Percentiles rank a stretch among this genome's conserved stretches.
phyloP scores from a whole-genome alignment of 2,113 vertebrate species.

The Campylomormyrus numenius region DNA sequence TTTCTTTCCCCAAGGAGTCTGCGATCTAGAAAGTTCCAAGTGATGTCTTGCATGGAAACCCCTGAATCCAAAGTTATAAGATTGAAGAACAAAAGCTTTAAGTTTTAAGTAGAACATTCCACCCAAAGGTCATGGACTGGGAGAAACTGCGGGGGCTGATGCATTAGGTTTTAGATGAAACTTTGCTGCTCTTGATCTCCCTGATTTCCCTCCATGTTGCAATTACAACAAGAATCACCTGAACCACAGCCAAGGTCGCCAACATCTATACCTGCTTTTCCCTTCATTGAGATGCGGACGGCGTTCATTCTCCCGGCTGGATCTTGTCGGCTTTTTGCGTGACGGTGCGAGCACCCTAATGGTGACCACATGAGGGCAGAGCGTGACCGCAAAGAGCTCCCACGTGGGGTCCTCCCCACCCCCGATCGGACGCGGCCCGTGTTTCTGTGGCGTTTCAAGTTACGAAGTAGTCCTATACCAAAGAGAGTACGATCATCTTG shows the following conservation, averaged over 20 bases:
- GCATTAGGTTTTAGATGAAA: neutral
- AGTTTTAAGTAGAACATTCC: neutral
- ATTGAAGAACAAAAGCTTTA: neutral
- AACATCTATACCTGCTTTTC: neutral
- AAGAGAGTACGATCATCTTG: neutral
- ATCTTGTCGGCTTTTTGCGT: neutral
- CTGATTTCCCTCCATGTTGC: neutral
- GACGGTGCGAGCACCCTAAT: slow-evolving; percentile 19
- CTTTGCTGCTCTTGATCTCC: neutral
- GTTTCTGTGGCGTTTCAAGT: neutral
- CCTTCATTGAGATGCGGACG: neutral
- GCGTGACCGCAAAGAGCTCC: slow-evolving; percentile 48
- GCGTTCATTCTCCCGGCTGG: neutral
- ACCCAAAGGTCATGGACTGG: neutral
- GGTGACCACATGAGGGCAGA: slow-evolving; percentile 64
- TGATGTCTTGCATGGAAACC: neutral
- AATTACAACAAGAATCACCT: neutral
- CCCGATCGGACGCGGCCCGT: neutral
- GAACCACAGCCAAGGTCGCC: neutral
- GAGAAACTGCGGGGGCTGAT: neutral
- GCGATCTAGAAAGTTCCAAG: neutral
- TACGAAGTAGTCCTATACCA: neutral
- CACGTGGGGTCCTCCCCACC: neutral
- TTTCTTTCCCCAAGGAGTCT: neutral
- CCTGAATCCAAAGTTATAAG: neutral